phyloP scores from a whole-genome alignment of 2,888 invertebrate species.

The Cremastinae sp. region DNA sequence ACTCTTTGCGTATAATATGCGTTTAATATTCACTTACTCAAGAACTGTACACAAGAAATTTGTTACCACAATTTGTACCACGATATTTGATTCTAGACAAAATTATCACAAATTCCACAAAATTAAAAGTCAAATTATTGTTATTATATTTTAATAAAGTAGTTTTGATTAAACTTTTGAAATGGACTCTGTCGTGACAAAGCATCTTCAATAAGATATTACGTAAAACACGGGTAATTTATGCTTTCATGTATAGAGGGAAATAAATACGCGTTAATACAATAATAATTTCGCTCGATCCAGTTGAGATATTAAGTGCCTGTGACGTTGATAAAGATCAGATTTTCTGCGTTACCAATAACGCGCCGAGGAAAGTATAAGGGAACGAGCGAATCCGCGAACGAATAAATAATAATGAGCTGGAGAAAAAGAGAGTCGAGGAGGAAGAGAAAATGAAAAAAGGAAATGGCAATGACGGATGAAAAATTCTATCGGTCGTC shows the following conservation, averaged over 20 bases:
- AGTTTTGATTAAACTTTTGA: too few species aligned
- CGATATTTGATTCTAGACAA: too few species aligned
- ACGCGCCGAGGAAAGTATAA: slow-evolving; percentile 32
- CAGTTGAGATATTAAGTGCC: slow-evolving; percentile 68
- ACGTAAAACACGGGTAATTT: not conserved
- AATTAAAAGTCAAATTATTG: too few species aligned
- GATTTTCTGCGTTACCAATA: slow-evolving; percentile 2
- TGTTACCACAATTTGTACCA: too few species aligned
- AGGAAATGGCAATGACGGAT: slow-evolving; percentile 25
- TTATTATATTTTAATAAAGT: too few species aligned
- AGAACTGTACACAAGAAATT: too few species aligned
- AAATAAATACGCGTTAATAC: slow-evolving; percentile 14
- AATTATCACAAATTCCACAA: too few species aligned
- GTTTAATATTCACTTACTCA: too few species aligned
- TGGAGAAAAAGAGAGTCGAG: slow-evolving; percentile 24
- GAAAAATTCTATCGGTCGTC: slow-evolving; percentile 50
- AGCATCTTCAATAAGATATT: too few species aligned
- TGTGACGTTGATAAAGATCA: slow-evolving; percentile 66
- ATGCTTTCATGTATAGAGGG: not conserved
- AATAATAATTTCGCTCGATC: slow-evolving; percentile 41
- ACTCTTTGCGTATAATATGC: too few species aligned
- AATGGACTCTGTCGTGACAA: too few species aligned
- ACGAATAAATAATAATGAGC: not conserved
- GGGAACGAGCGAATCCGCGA: slow-evolving; percentile 21
- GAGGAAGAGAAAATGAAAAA: slow-evolving; percentile 34